Evolutionary conservation across 1,140 invertebrate genomes (phyloP).

Genomic region (Eupristina koningsbergeri): DNA sequence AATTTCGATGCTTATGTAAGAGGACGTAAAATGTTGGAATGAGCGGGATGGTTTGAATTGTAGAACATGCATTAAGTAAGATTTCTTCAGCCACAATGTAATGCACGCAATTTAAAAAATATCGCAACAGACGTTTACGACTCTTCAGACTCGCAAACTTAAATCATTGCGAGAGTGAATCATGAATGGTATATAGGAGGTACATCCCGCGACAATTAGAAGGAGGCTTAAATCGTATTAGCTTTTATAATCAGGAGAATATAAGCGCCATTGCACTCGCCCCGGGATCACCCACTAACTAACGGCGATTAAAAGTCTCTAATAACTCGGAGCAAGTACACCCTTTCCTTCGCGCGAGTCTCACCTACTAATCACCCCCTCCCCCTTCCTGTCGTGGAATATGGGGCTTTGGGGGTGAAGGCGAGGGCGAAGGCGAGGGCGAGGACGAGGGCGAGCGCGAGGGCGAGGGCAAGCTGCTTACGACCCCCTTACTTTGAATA

Average conservation of each 20-base stretch:
- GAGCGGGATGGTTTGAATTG: neutral
- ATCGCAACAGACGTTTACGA: slow-evolving; percentile 30
- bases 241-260: slow-evolving; percentile 66
- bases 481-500: slow-evolving; percentile 72
- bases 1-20: neutral
- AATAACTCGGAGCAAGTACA: slow-evolving; percentile 47
- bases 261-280: neutral
- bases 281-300: slow-evolving; percentile 46
- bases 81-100: neutral
- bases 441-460: slow-evolving; percentile 66
- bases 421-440: slow-evolving; percentile 66
- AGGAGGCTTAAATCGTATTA: slow-evolving; percentile 66
- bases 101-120: slow-evolving; percentile 31
- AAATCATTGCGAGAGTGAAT: slow-evolving; percentile 31
- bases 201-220: slow-evolving; percentile 64
- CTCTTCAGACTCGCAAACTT: slow-evolving; percentile 8
- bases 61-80: neutral
- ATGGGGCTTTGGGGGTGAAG: slow-evolving; percentile 57
- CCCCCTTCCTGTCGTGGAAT: neutral
- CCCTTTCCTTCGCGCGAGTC: slow-evolving; percentile 16
- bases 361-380: slow-evolving; percentile 47
- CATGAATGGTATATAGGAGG: neutral
- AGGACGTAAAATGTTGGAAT: neutral
- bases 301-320: slow-evolving; percentile 65
- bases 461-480: slow-evolving; percentile 72